These are phyloP conservation scores for Amphibalanus amphitrite DNA, from an alignment of 1,140 invertebrate species.

Conservation along the genomic window DNA sequence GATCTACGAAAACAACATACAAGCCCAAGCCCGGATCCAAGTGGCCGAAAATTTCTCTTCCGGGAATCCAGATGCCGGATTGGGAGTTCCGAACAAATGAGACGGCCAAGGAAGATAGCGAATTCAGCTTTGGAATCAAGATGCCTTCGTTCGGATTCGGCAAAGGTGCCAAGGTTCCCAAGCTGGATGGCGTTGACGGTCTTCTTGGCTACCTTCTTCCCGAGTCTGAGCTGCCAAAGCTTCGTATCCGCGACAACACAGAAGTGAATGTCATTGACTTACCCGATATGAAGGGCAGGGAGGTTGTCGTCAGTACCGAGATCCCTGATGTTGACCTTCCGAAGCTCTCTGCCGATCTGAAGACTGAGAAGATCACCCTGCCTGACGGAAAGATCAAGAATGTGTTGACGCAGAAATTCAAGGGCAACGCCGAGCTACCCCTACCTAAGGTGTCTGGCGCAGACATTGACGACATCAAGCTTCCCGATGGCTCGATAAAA, in stretches of 20 bases:
- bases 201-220: neutral
- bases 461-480: neutral
- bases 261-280: neutral
- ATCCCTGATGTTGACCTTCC: neutral
- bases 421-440: neutral
- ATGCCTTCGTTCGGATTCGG: neutral
- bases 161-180: neutral
- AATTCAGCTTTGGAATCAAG: neutral
- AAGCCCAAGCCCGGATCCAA: neutral
- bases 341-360: neutral
- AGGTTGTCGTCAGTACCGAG: neutral
- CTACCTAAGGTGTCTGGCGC: neutral
- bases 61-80: neutral
- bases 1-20: neutral
- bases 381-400: neutral
- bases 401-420: neutral
- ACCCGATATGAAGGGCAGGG: neutral
- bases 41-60: neutral
- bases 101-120: neutral
- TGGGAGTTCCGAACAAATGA: neutral
- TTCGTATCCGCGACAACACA: neutral
- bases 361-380: neutral
- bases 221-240: neutral
- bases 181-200: neutral
- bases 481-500: neutral